These are phyloP conservation scores for Homarus americanus DNA, from an alignment of 1,140 invertebrate species.

Conservation along the genomic window DNA sequence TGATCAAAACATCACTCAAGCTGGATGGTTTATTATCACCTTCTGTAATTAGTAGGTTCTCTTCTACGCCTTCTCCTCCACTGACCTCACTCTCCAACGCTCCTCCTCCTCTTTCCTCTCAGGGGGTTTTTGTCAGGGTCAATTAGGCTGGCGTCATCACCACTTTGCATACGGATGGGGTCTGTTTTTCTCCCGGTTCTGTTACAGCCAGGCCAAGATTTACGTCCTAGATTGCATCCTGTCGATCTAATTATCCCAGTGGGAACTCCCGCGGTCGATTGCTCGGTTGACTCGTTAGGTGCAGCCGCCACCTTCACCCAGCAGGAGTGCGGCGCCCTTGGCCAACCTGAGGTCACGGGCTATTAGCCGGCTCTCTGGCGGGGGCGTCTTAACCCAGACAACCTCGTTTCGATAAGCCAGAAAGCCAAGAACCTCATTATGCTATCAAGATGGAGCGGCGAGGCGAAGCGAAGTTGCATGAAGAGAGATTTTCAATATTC, in stretches of 20 bases:
- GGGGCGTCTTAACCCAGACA: background rate
- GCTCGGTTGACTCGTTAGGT: background rate
- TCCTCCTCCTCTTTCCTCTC: background rate
- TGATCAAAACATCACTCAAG: no score
- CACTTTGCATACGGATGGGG: background rate
- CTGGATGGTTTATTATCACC: no score
- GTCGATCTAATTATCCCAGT: constrained; percentile 14
- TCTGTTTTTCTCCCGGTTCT: constrained; percentile 2
- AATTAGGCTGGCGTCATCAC: constrained; percentile 19
- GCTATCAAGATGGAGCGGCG: background rate
- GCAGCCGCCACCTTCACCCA: background rate
- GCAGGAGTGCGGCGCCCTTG: background rate
- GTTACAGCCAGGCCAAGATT: constrained; percentile 8
- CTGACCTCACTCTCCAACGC: background rate
- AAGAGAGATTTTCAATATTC: background rate
- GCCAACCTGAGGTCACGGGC: background rate
- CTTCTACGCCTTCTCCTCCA: background rate
- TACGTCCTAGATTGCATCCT: background rate
- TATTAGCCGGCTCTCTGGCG: background rate
- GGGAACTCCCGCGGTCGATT: background rate
- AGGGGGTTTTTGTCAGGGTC: background rate
- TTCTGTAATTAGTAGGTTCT: background rate
- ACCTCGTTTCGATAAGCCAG: constrained; percentile 1
- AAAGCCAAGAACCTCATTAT: background rate
- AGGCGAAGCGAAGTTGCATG: background rate